phyloP scores from a whole-genome alignment of 1,140 invertebrate species.

The Drosophila guanche region DNA sequence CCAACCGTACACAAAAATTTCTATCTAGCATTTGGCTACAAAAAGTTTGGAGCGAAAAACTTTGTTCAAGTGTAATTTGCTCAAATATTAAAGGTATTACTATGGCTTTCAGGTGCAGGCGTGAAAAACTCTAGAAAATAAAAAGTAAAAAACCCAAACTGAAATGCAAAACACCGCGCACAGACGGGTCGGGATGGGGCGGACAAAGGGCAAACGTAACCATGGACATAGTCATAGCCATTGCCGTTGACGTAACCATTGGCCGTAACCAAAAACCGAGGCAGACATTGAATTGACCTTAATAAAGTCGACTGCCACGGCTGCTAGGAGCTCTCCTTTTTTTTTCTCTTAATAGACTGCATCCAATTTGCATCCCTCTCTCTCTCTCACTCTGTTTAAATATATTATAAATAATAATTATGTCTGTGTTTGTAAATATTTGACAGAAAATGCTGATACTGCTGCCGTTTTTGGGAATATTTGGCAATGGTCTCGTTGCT shows the following conservation, averaged over 20 bases:
- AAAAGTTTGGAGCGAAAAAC: too few relatives aligned
- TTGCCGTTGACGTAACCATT: conserved; percentile 64
- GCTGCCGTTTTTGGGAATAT: conserved; percentile 74
- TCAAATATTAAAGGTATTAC: conserved; percentile 59
- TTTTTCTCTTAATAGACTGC: conserved; percentile 39
- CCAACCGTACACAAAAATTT: too few relatives aligned
- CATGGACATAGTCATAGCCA: conserved; percentile 13
- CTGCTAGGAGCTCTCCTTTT: conserved; percentile 55
- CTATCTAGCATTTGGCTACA: too few relatives aligned
- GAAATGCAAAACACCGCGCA: conserved; percentile 51
- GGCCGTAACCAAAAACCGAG: conserved; percentile 67
- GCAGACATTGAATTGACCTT: conserved; percentile 80
- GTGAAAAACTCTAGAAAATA: conserved; percentile 47
- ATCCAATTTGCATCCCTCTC: conserved; percentile 9
- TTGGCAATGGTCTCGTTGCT: conserved; percentile 75
- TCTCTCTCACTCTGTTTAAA: conserved; percentile 13
- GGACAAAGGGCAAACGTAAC: conserved; percentile 21
- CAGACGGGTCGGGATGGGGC: not conserved
- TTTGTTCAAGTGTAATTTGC: conserved; percentile 41
- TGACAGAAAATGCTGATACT: conserved; percentile 82
- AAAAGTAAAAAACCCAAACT: conserved; percentile 19
- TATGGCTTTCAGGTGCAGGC: conserved; percentile 28
- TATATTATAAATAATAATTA: too few relatives aligned
- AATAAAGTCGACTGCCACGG: conserved; percentile 67
- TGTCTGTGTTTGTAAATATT: too few relatives aligned